Evolutionary conservation across 2,888 invertebrate genomes (phyloP).

Genomic region (Eupithecia vulgata): DNA sequence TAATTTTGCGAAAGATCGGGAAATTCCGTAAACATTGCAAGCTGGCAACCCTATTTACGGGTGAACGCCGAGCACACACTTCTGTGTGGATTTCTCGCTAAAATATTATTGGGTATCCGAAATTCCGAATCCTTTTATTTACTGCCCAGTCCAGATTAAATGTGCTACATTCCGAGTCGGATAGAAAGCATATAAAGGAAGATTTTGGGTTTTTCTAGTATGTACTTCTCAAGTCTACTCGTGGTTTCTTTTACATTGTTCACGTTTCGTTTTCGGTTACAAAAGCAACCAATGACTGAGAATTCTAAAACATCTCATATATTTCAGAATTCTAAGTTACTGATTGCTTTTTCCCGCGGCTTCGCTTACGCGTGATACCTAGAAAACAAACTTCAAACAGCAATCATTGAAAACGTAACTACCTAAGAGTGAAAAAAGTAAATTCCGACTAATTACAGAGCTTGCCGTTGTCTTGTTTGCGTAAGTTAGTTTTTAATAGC

Average conservation of each 20-base stretch:
- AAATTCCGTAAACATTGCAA: conserved; percentile 4
- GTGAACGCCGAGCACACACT: conserved; percentile 12
- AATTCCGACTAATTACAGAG: too few relatives aligned
- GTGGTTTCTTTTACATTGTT: not conserved
- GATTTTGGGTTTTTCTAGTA: not conserved
- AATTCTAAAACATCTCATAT: too few relatives aligned
- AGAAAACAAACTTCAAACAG: not conserved
- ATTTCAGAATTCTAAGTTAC: too few relatives aligned
- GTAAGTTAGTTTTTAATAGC: too few relatives aligned
- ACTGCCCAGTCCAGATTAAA: conserved; percentile 4
- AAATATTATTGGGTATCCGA: conserved; percentile 18
- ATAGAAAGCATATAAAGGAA: not conserved
- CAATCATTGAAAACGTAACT: not conserved
- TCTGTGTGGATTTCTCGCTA: conserved; percentile 12
- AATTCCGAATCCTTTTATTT: conserved; percentile 10
- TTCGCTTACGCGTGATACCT: not conserved
- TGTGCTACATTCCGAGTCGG: not conserved
- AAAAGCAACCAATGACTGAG: too few relatives aligned
- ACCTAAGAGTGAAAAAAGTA: too few relatives aligned
- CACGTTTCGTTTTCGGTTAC: too few relatives aligned
- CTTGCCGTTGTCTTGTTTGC: too few relatives aligned
- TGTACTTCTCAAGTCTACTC: not conserved
- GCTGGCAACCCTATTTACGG: conserved; percentile 17
- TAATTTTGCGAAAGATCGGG: conserved; percentile 2
- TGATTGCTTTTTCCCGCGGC: not conserved